Conservation (phyloP, 2,888 invertebrate species). For the Parnassius orleans region DNA sequence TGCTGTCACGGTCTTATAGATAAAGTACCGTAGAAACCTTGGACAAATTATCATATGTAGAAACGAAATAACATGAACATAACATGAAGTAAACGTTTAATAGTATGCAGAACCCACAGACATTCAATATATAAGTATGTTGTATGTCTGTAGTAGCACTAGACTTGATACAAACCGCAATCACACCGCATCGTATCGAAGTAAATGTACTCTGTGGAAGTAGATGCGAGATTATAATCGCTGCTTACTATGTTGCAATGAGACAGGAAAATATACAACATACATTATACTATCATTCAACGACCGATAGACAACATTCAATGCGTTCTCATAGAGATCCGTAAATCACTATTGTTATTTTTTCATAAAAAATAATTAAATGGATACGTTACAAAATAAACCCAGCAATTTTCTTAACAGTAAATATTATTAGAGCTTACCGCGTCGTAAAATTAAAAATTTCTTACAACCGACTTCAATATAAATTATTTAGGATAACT, state of each 20-base stretch:
- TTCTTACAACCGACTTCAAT: too few relatives aligned
- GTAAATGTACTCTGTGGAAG: not conserved
- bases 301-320: not conserved
- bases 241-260: slow-evolving; percentile 16
- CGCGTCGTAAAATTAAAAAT: too few relatives aligned
- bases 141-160: not conserved
- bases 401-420: not conserved
- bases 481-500: too few relatives aligned
- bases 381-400: too few relatives aligned
- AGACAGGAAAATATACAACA: slow-evolving; percentile 17
- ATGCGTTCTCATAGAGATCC: slow-evolving; percentile 3
- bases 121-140: too few relatives aligned
- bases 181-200: slow-evolving; percentile 18
- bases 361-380: not conserved
- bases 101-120: too few relatives aligned
- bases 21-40: too few relatives aligned
- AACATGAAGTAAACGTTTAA: too few relatives aligned
- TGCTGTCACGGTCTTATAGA: too few relatives aligned
- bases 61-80: too few relatives aligned
- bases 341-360: not conserved
- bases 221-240: slow-evolving; percentile 16
- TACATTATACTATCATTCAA: slow-evolving; percentile 2
- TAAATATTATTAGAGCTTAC: too few relatives aligned
- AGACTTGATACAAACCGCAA: not conserved
- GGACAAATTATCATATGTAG: too few relatives aligned